Conservation (phyloP, 2,797 vertebrate species). For the Mastacembelus armatus region DNA sequence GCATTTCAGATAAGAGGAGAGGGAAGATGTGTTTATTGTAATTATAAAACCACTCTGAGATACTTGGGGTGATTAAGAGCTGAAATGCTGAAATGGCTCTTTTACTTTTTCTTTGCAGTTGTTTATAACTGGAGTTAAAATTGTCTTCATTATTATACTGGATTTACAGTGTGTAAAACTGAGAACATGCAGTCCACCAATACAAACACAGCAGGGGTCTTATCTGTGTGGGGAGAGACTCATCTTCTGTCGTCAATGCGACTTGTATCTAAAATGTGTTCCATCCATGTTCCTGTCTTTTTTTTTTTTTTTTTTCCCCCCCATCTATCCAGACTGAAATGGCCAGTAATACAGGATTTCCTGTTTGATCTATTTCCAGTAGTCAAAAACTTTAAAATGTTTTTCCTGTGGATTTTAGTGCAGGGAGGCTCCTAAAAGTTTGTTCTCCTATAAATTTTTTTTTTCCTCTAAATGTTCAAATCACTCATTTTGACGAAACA, state of each 20-base stretch:
- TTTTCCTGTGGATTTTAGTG: background rate
- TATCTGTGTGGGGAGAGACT: background rate
- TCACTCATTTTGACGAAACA: slow-evolving; percentile 44
- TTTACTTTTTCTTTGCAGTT: slow-evolving; percentile 8
- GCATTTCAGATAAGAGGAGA: background rate
- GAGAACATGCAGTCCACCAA: background rate
- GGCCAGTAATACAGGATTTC: no score
- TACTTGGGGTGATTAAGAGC: slow-evolving; percentile 1
- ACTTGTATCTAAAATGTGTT: no score
- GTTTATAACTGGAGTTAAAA: background rate
- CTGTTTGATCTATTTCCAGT: slow-evolving; percentile 16
- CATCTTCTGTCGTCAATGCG: background rate
- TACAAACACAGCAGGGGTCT: slow-evolving; percentile 1
- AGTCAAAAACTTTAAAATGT: background rate
- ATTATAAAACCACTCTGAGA: slow-evolving; percentile 14
- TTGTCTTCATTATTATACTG: background rate
- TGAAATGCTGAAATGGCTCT: slow-evolving; percentile 6
- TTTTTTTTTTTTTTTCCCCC: no score
- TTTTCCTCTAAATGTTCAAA: slow-evolving; percentile 10
- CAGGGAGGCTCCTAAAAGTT: slow-evolving; percentile 6
- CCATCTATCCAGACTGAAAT: background rate
- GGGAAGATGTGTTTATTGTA: background rate
- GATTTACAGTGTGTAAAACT: background rate
- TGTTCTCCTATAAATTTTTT: background rate
- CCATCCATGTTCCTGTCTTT: no score